Conservation (phyloP, 2,113 vertebrate genomes). For the Corvus hawaiiensis region DNA sequence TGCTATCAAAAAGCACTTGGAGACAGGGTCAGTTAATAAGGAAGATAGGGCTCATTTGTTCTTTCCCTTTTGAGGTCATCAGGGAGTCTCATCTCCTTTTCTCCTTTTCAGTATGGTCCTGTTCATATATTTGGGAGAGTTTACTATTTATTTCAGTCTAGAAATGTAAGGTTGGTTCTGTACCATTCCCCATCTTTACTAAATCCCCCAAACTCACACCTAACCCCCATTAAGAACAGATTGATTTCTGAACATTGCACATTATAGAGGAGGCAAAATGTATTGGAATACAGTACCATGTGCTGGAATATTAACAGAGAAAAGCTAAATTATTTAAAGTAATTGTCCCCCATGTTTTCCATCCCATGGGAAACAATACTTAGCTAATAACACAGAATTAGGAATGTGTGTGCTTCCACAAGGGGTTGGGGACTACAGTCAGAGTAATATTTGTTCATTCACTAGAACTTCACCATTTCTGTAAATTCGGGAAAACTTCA, state of each 20-base stretch:
- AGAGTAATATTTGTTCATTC: accelerated
- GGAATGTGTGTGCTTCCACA: background rate
- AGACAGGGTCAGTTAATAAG: background rate
- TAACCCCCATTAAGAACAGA: background rate
- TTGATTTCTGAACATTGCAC: background rate
- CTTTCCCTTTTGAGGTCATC: background rate
- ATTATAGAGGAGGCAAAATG: background rate
- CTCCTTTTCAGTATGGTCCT: background rate
- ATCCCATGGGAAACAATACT: background rate
- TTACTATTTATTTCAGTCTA: background rate
- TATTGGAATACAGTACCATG: background rate
- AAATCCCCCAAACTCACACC: background rate
- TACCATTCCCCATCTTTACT: background rate
- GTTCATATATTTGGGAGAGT: background rate
- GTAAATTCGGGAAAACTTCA: background rate
- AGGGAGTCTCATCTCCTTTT: background rate
- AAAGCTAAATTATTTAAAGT: background rate
- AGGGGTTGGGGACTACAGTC: background rate
- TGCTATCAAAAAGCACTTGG: background rate
- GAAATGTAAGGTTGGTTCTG: background rate
- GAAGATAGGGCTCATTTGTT: background rate
- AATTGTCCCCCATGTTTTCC: background rate
- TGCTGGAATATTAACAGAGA: background rate
- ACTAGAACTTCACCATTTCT: background rate
- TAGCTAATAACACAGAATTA: background rate